Evolutionary conservation across 2,888 invertebrate species (phyloP).

Genomic region (Noctua fimbriata): DNA sequence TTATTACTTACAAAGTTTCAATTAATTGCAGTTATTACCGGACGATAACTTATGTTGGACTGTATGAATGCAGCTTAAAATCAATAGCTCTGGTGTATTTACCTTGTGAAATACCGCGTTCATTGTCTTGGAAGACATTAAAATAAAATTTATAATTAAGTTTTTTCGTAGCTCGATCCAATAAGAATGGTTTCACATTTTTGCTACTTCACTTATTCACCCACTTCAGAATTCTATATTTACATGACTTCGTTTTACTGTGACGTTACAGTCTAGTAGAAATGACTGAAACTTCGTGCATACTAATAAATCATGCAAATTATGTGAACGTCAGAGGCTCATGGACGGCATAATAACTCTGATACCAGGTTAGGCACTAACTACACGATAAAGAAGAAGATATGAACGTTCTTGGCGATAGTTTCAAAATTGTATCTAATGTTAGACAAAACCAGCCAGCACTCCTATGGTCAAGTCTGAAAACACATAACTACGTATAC

Average conservation of each 20-base stretch:
- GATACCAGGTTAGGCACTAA: no score
- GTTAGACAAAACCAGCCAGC: not conserved
- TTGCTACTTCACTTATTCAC: not conserved
- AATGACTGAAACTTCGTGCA: not conserved
- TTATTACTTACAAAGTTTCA: conserved; percentile 64
- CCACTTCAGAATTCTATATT: not conserved
- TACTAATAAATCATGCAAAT: not conserved
- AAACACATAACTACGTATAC: not conserved
- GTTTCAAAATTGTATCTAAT: not conserved
- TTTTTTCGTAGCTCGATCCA: not conserved
- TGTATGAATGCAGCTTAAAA: conserved; percentile 49
- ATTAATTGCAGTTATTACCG: conserved; percentile 60
- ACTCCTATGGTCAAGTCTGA: not conserved
- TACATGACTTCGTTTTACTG: not conserved
- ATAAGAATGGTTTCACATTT: not conserved
- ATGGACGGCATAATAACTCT: no score
- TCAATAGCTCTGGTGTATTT: conserved; percentile 39
- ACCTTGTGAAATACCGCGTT: conserved; percentile 8
- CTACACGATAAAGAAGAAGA: no score
- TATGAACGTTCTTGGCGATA: not conserved
- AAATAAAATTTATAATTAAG: not conserved
- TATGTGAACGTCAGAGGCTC: not conserved
- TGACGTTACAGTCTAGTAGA: not conserved
- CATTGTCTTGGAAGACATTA: not conserved
- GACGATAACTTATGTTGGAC: conserved; percentile 38